Base-by-base conservation (phyloP, 2,888 invertebrate species). In the Acanthosepion lycidas region DNA sequence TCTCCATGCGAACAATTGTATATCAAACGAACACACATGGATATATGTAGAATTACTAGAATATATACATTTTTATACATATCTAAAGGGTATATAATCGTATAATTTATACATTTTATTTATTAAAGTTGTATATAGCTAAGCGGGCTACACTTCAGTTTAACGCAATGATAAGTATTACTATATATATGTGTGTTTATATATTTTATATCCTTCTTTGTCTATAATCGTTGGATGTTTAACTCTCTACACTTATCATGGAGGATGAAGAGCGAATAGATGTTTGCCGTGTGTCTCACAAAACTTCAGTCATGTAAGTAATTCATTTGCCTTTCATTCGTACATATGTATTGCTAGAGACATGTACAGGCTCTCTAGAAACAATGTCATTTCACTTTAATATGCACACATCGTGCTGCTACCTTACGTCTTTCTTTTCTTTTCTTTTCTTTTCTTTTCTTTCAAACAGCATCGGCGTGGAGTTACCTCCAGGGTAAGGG, bases 271-370 rank as follows among this genome's bases (percentile, higher is more conserved):
- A 78, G 12, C 78, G 78, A 33, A 78, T 33, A n/a, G 78, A 78
- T 78, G 78, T 78, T 78, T n/a, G 78, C 78, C 78, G 78, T 12
- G n/a, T 78, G n/a, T n/a, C n/a, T 78, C 78, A 78, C 78, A 78
- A 78, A 78, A 78, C 23, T 78, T 78, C 78, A 78, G 78, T 78
- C 78, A 78, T 78, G 78, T 78, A 78, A 78, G 78, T 78, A 78
- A 78, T 78, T 78, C 9, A n/a, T 78, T 78, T n/a, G 33, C 78
- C 6, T 78, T 33, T 78, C 15, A n/a, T 78, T 78, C 33, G 15
- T 78, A n/a, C 20, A 42, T 42, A 42, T 42, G 42, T 42, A 26
- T 78, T 33, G n/a, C 0, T 5, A 33, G 12, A n/a, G 78, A n/a
- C 1, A 78, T 78, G 12, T n/a, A 33, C 15, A n/a, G 12, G 15